Evolutionary conservation across 2,113 vertebrate species (phyloP).

Genomic region (Ciconia stormi): DNA sequence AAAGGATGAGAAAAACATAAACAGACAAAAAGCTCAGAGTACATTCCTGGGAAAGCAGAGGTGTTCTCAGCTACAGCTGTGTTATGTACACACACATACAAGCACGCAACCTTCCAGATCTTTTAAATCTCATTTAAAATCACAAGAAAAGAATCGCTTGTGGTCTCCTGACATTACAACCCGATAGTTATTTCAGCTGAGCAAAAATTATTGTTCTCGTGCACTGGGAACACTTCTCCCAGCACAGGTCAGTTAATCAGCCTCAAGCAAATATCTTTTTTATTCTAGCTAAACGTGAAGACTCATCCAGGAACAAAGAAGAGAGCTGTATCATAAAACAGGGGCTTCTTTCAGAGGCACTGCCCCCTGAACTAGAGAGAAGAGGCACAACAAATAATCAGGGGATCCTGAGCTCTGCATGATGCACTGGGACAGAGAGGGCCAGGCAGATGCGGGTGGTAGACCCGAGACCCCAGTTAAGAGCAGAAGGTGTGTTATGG

Average conservation of each 20-base stretch:
- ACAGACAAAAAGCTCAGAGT: not conserved
- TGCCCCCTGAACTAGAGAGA: not conserved
- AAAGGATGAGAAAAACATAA: not conserved
- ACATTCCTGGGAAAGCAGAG: not conserved
- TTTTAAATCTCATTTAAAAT: not conserved
- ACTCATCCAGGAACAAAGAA: not conserved
- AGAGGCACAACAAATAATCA: not conserved
- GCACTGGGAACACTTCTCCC: not conserved
- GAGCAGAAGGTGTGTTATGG: not conserved
- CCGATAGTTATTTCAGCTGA: not conserved
- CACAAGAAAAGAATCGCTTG: not conserved
- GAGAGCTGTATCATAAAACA: not conserved
- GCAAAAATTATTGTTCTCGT: not conserved
- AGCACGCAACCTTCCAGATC: not conserved
- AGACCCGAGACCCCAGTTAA: not conserved
- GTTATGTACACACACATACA: too few relatives aligned
- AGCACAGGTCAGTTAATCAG: not conserved
- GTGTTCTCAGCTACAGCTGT: not conserved
- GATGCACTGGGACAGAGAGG: not conserved
- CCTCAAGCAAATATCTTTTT: not conserved
- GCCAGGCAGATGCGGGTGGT: not conserved
- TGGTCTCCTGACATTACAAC: not conserved
- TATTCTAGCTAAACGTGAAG: not conserved
- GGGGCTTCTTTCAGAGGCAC: not conserved
- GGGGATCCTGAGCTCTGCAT: not conserved